Base-by-base conservation (phyloP, 1,140 invertebrate species). In the Penaeus indicus region DNA sequence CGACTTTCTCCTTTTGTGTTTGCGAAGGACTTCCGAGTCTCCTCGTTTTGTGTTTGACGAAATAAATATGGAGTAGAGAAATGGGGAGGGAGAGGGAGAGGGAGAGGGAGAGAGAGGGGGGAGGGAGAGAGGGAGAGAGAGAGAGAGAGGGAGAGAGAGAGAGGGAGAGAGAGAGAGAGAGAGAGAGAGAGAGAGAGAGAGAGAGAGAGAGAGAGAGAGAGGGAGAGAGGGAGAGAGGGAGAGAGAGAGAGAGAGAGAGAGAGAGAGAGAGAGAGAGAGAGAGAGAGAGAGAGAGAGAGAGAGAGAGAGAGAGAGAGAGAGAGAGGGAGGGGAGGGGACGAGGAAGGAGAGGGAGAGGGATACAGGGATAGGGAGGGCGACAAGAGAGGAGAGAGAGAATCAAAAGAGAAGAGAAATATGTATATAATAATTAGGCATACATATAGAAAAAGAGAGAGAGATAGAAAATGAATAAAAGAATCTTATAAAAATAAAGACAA, bases 221-320 rank as follows among this genome's bases (percentile, higher is more conserved):
- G 67, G 22, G 67, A 22, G 67, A 69, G 67, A 69, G 67, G 32
- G 67, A 69, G 67, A 69, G 67, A 72, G 67, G 32, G 22, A n/a
- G 22, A n/a, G 67, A 72, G 67, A n/a, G 67, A 72, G 67, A 72
- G 67, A 72, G 22, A 78, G 27, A n/a, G 22, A 78, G 32, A 78
- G 75, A 38, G 32, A 80, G 27, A 38, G n/a, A 22, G 38, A 47
- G 22, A 27, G 75, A 27, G 75, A 27, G 32, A 27, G 75, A 81
- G 54, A 81, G 79, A 81, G 54, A 82, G 80, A 82, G 60, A 82
- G 54, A 82, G 80, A 82, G 80, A 82, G 38, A 42, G 38, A 32
- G 38, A 42, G 78, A 47, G 38, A 80, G 78, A 80, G 38, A 80
- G 78, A 80, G 3, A 78, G 75, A 78, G 64, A 67, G 75, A 78